Evolutionary conservation across 2,113 vertebrate species (phyloP).

Genomic region (Oceanodroma tethys): DNA sequence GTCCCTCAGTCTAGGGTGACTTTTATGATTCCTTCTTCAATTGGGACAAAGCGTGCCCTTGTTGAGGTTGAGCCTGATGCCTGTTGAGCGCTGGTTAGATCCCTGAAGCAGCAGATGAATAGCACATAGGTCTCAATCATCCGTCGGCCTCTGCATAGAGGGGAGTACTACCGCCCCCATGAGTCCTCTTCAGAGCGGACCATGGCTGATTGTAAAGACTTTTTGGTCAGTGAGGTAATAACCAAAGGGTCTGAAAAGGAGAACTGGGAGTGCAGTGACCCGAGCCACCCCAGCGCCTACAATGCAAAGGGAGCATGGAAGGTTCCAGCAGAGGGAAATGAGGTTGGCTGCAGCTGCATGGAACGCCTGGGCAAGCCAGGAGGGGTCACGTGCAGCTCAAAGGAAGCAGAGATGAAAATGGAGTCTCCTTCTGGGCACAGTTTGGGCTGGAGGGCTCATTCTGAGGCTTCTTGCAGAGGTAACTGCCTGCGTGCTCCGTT

Average conservation of each 20-base stretch:
- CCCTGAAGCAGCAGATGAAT: not conserved
- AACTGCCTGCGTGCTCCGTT: not conserved
- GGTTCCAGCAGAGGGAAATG: not conserved
- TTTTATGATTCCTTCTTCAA: not conserved
- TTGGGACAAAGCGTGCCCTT: not conserved
- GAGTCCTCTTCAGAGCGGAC: not conserved
- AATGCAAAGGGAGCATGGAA: not conserved
- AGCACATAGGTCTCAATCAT: not conserved
- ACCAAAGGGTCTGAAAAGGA: not conserved
- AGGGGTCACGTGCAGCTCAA: not conserved
- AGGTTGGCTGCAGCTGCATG: not conserved
- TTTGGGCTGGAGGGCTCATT: not conserved
- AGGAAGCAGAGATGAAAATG: not conserved
- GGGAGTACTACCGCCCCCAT: not conserved
- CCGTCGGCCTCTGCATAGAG: not conserved
- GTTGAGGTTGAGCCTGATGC: not conserved
- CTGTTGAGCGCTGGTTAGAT: not conserved
- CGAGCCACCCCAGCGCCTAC: rapidly evolving
- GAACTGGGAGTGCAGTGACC: not conserved
- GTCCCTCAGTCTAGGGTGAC: not conserved
- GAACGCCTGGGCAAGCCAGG: not conserved
- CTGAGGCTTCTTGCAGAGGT: not conserved
- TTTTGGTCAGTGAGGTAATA: slow-evolving; percentile 36
- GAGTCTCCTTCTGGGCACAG: not conserved
- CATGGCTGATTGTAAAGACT: not conserved